Evolutionary conservation across 2,888 invertebrate species (phyloP), one percentile per base, ranked within the genome.

Genomic region (Chironomus riparius): DNA sequence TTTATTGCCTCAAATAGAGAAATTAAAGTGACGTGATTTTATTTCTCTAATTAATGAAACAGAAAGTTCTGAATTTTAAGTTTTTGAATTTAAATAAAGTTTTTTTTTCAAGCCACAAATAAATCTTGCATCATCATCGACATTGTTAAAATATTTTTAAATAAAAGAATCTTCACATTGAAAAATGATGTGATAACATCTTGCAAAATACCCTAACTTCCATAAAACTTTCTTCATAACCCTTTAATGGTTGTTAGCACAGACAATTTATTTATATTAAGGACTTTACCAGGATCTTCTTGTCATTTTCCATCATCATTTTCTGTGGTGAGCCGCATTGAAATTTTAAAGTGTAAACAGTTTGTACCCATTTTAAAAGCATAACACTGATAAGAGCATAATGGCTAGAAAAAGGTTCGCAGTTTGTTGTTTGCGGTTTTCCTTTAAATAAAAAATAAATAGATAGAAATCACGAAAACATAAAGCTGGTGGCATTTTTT

Each of bases 241-340:
- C 71, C 56, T 56, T 56, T 70, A 22, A 21, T 18, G n/a, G 12
- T 21, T 50, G 7, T 7, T n/a, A 18, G 22, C 50, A 38, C 10
- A 10, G 47, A 15, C 71, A 71, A 71, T 71, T 71, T 71, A 71
- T 71, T 56, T 71, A 50, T 24, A 71, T 71, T 71, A 71, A 50
- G 65, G 22, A 18, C 65, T 21, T 65, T 18, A 47, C n/a, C n/a
- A 47, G 47, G 38, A 70, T 70, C 47, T 71, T 71, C 71, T 22
- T n/a, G 71, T 71, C 71, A 71, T 71, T 71, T 71, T 50, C 71
- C 56, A 18, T 71, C 71, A 71, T 71, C 71, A 50, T 71, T 50
- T 50, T 56, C 22, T 50, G 71, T 48, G 22, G 71, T 71, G 71
- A 71, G 24, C 65, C 65, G 65, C 65, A 65, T 65, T 38, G 10